Percentiles rank a stretch among this genome's conserved stretches.
phyloP scores from a whole-genome alignment of 92 coral and sea anemone genomes.

The Anthopleura xanthogrammica region DNA sequence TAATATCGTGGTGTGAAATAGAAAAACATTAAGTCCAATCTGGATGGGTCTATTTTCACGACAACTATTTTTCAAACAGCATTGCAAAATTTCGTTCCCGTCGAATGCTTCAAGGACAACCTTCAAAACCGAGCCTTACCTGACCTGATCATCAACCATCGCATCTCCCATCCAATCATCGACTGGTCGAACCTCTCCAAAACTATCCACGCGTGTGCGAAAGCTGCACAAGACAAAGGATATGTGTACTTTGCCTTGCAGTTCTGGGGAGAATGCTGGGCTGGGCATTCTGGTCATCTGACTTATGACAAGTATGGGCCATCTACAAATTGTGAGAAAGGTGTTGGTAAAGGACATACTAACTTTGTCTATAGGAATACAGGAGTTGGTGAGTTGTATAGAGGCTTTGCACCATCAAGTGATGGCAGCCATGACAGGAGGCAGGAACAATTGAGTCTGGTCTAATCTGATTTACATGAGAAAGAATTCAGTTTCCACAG shows the following conservation, averaged over 20 bases:
- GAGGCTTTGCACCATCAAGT: not conserved
- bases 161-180: constrained; percentile 18
- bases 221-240: constrained; percentile 37
- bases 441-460: no score
- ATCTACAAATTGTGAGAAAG: constrained; percentile 34
- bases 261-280: constrained; percentile 74
- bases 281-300: constrained; percentile 34
- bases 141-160: constrained; percentile 34
- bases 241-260: constrained; percentile 60
- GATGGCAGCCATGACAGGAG: no score
- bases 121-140: constrained; percentile 37
- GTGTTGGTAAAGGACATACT: constrained; percentile 43
- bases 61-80: not conserved
- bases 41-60: no score
- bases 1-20: no score
- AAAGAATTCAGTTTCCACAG: no score
- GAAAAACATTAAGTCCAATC: no score
- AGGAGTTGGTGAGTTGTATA: constrained; percentile 20
- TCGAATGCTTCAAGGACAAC: constrained; percentile 42
- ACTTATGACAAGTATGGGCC: constrained; percentile 52
- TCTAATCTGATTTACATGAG: no score
- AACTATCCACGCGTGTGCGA: constrained; percentile 51
- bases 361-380: constrained; percentile 57
- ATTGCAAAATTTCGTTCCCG: constrained; percentile 16
- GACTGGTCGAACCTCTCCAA: constrained; percentile 54